These are phyloP conservation scores for Cephus rjabovi DNA, from an alignment of 2,888 invertebrate species.

Conservation along the genomic window DNA sequence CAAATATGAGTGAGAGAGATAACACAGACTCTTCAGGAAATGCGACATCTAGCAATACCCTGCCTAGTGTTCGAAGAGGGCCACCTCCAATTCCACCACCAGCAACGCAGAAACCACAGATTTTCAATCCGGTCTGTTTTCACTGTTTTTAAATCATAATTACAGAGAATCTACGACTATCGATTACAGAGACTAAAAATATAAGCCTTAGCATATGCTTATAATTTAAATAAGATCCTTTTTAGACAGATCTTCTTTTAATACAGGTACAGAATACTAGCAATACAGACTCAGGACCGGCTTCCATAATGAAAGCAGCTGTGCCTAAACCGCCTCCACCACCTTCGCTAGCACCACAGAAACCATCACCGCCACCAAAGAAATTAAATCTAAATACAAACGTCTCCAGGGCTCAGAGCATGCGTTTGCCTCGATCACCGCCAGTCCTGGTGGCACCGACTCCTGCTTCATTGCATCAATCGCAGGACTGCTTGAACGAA, in stretches of 20 bases:
- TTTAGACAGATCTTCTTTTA: background rate
- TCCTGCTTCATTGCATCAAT: constrained; percentile 69
- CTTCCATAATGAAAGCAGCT: constrained; percentile 32
- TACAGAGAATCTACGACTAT: background rate
- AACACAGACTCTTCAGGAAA: constrained; percentile 39
- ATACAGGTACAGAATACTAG: background rate
- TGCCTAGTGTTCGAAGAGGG: constrained; percentile 70
- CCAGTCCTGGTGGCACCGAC: constrained; percentile 68
- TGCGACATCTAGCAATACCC: constrained; percentile 31
- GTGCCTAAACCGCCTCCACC: constrained; percentile 48
- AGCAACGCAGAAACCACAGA: constrained; percentile 73
- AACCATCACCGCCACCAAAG: constrained; percentile 77
- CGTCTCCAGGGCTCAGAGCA: constrained; percentile 84
- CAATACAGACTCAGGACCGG: background rate
- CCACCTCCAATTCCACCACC: constrained; percentile 87
- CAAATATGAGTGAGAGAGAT: constrained; percentile 48
- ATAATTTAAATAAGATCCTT: background rate
- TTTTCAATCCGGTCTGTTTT: constrained; percentile 71
- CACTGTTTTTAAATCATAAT: background rate
- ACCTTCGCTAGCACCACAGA: constrained; percentile 51
- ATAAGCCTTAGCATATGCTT: background rate
- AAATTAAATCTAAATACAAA: constrained; percentile 72
- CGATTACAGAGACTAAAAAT: background rate
- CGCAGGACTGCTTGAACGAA: constrained; percentile 68
- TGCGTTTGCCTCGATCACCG: constrained; percentile 82